Base-by-base conservation (phyloP, 2,797 vertebrate species). In the Eulemur mongoz region DNA sequence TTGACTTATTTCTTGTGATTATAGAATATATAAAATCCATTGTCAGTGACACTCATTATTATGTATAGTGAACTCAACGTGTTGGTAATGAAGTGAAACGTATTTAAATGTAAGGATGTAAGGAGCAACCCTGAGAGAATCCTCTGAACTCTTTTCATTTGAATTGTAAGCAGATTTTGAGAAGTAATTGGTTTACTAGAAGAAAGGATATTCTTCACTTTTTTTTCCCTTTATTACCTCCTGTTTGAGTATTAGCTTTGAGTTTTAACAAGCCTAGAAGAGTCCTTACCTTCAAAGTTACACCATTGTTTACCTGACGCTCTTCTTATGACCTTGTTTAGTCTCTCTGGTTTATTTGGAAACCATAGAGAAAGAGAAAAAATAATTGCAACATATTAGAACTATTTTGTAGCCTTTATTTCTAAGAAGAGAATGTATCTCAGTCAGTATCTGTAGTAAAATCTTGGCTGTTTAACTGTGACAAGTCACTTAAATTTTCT, bases 31-130 rank as follows among this genome's bases (percentile, higher is more conserved):
- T 38, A 96, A 96, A 91, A 69, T 75, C 7, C 43, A 89, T 94
- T 92, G 18, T 9, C 81, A 96, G 32, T 86, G 81, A 94, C 83
- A 91, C 27, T 94, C 6, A 94, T 22, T 38, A 50, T 59, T 98
- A 35, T 87, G 27, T 43, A 96, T 59, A 50, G 9, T 81, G 61
- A 92, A 85, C 1, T 10, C 63, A 40, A 23, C 69, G 20, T 89
- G 32, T 85, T 91, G 93, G 32, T 67, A 97, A n/a, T 65, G 73
- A 97, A 95, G 2, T 92, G 27, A 97, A 65, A 92, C 69, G 63
- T 93, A 32, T 81, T 96, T 94, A 95, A 96, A 92, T 65, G 18
- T 91, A 88, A 93, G 52, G 30, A 93, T 57, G 5, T 91, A 90
- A 91, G 48, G 25, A 91, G 9, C 57, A 78, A 43, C 54, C 3